Percentiles rank a stretch among this genome's conserved stretches.
Conservation (phyloP, 2,888 invertebrate genomes). For the Andrena marginata region DNA sequence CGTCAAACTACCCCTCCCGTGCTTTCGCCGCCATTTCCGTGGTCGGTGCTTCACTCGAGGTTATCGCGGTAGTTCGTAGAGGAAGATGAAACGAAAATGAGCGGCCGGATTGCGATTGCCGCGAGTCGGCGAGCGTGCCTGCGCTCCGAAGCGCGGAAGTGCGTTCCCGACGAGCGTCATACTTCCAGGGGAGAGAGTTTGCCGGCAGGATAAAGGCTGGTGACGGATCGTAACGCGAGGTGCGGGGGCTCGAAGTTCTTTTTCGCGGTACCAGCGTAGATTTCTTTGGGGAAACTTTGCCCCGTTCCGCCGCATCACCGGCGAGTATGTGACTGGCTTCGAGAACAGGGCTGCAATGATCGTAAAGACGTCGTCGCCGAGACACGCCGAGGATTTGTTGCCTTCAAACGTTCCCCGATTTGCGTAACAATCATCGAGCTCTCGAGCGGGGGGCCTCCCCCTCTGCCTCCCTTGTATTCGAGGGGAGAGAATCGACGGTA, state of each 20-base stretch:
- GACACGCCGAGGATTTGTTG: constrained; percentile 19
- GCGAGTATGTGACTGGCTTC: background rate
- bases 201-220: background rate
- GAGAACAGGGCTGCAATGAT: background rate
- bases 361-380: background rate
- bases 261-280: background rate
- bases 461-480: background rate
- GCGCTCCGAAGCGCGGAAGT: too few relatives aligned
- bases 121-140: too few relatives aligned
- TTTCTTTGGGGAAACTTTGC: constrained; percentile 15
- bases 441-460: background rate
- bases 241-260: background rate
- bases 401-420: background rate
- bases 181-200: background rate
- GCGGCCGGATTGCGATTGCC: background rate
- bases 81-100: background rate
- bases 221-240: constrained; percentile 25
- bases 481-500: constrained; percentile 6
- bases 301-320: constrained; percentile 6
- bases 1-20: constrained; percentile 13
- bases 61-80: too few relatives aligned
- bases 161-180: background rate
- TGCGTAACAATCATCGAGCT: constrained; percentile 24
- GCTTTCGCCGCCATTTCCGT: too few relatives aligned
- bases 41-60: too few relatives aligned